Evolutionary conservation across 1,140 invertebrate species (phyloP), one percentile per base, ranked within the genome.

Genomic region (Philotrypesis tridentata): DNA sequence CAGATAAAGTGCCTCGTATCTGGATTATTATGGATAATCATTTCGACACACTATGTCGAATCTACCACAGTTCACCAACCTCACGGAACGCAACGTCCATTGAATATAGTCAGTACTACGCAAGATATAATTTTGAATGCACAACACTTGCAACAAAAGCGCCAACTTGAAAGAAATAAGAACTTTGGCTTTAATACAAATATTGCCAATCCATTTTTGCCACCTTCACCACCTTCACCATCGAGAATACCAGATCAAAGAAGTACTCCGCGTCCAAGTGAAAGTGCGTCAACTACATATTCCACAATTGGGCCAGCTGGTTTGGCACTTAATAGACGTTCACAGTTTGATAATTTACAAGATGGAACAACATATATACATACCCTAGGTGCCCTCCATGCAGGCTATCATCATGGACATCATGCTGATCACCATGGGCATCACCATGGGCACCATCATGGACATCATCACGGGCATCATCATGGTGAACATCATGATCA

Each of bases 1-100:
- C 80, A 82, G 80, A 82, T 82, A 68, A 82, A 77, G 14, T 77
- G 31, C 67, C 48, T 82, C 31, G 48, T 72, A 25, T 63, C 65
- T 63, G 74, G 73, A 27, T 67, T 77, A 61, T 72, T 76, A 9
- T 77, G 65, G 74, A 29, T 82, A 43, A 43, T 82, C 27, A 48
- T 76, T 33, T 31, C 80, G 29, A 7, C 55, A 61, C 29, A 73
- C 17, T 72, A 55, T 65, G n/a, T 67, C 55, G 68, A 78, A 78
- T 73, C 81, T 21, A 27, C 25, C 33, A 78, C n/a, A 8, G 23
- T 40, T 12, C 74, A 31, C 33, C 72, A 82, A 76, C 27, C 14
- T 68, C 4, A 60, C 23, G 48, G 65, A 71, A 23, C 73, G 9
- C 60, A 70, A 25, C 17, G 40, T 40, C 63, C 48, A 61, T 60